A percentile compares a stretch with the other conserved stretches of the same genome.
phyloP scores from a whole-genome alignment of 2,888 invertebrate species.

The Drosophila phalerata region DNA sequence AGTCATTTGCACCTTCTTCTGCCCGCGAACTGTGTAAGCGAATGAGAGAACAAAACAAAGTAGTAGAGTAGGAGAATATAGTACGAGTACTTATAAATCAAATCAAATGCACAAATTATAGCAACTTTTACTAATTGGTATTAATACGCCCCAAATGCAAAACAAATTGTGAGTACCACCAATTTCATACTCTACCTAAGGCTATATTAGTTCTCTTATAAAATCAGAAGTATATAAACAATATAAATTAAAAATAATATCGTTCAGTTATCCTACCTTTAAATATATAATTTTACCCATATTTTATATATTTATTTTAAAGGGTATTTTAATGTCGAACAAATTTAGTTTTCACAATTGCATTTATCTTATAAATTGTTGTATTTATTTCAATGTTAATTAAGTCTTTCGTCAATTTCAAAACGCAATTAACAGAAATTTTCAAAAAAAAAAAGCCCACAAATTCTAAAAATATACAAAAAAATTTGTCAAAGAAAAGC shows the following conservation, averaged over 20 bases:
- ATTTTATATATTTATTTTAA: no score
- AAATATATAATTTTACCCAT: background rate
- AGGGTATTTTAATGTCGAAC: background rate
- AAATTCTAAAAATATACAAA: conserved; percentile 46
- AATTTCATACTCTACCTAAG: background rate
- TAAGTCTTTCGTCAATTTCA: conserved; percentile 13
- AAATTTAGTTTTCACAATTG: background rate
- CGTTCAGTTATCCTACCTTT: background rate
- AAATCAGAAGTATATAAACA: background rate
- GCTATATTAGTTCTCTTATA: background rate
- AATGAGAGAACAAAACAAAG: background rate
- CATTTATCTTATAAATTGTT: background rate
- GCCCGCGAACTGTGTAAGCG: conserved; percentile 2
- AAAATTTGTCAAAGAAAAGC: conserved; percentile 43
- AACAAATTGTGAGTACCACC: conserved; percentile 9
- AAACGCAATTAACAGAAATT: conserved; percentile 24
- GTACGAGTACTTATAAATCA: conserved; percentile 16
- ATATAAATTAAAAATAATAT: no score
- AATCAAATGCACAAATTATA: conserved; percentile 12
- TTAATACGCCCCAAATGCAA: conserved; percentile 16
- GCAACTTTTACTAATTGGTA: conserved; percentile 26
- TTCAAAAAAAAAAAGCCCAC: conserved; percentile 16
- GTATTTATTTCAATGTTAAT: conserved; percentile 15
- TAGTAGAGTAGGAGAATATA: background rate
- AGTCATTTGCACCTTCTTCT: conserved; percentile 13